Evolutionary conservation across 2,888 invertebrate genomes (phyloP).

Genomic region (Xestia c-nigrum): DNA sequence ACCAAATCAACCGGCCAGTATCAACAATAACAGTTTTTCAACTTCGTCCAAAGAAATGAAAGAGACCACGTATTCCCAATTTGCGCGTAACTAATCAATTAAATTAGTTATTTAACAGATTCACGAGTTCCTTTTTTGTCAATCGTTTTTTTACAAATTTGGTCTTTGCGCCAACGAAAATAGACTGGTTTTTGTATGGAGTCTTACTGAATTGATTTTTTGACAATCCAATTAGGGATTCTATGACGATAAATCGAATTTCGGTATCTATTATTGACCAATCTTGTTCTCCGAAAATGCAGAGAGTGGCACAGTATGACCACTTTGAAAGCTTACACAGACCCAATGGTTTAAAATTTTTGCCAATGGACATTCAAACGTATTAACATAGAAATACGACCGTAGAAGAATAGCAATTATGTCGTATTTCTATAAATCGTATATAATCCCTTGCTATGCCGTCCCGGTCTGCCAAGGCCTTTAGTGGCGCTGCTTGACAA

Average conservation of each 20-base stretch:
- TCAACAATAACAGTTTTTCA: conserved; percentile 32
- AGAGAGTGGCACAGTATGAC: neutral
- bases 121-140: conserved; percentile 59
- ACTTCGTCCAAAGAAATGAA: conserved; percentile 21
- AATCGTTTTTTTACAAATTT: conserved; percentile 24
- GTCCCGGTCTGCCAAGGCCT: too few relatives aligned
- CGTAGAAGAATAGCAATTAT: too few relatives aligned
- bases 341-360: too few relatives aligned
- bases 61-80: conserved; percentile 46
- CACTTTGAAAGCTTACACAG: too few relatives aligned
- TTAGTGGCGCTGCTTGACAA: too few relatives aligned
- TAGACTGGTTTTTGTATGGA: conserved; percentile 33
- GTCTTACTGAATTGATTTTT: conserved; percentile 23
- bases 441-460: too few relatives aligned
- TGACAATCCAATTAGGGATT: conserved; percentile 51
- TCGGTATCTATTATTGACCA: conserved; percentile 1
- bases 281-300: neutral
- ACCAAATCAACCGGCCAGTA: conserved; percentile 20
- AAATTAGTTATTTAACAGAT: conserved; percentile 25
- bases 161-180: conserved; percentile 27
- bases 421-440: too few relatives aligned
- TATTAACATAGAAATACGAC: too few relatives aligned
- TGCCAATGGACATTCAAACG: too few relatives aligned
- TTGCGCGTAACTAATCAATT: conserved; percentile 56
- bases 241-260: conserved; percentile 27